These are phyloP conservation scores for Pseudochirops cupreus DNA, from an alignment of 2,797 vertebrate species.

Conservation along the genomic window DNA sequence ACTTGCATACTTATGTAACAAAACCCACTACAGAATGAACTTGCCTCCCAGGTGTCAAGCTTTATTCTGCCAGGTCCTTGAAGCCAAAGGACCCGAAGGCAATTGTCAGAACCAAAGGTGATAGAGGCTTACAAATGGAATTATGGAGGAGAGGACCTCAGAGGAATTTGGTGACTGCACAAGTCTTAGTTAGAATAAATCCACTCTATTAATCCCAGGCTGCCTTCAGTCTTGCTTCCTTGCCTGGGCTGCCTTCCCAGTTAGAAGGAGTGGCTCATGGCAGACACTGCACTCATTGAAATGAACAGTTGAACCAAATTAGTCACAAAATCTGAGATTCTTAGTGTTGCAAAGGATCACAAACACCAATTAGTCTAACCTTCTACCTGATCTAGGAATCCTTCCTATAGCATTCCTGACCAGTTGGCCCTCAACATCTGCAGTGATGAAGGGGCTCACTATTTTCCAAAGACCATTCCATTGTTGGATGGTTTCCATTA, in stretches of 20 bases:
- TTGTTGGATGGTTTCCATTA: not conserved
- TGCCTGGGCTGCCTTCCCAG: not conserved
- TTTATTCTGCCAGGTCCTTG: not conserved
- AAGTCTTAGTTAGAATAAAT: not conserved
- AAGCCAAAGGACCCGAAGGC: not conserved
- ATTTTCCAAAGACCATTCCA: not conserved
- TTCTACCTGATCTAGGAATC: not conserved
- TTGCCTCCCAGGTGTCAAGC: not conserved
- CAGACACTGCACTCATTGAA: not conserved
- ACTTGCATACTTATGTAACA: slow-evolving; percentile 58
- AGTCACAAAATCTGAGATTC: not conserved
- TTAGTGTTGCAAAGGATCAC: not conserved
- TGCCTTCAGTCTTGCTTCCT: slow-evolving; percentile 6
- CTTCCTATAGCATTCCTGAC: not conserved
- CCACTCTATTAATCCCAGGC: not conserved
- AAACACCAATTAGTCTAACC: not conserved
- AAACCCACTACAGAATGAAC: slow-evolving; percentile 21
- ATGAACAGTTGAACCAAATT: not conserved
- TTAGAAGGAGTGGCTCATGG: not conserved
- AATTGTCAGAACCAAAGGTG: not conserved
- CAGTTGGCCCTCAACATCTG: not conserved
- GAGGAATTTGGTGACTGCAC: not conserved
- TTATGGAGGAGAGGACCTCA: not conserved
- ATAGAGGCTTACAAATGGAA: not conserved
- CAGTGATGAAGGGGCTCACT: not conserved